Percentiles rank a stretch among this genome's conserved stretches.
phyloP scores from a whole-genome alignment of 2,797 vertebrate genomes.

The Parauchenoglanis punctatus region DNA sequence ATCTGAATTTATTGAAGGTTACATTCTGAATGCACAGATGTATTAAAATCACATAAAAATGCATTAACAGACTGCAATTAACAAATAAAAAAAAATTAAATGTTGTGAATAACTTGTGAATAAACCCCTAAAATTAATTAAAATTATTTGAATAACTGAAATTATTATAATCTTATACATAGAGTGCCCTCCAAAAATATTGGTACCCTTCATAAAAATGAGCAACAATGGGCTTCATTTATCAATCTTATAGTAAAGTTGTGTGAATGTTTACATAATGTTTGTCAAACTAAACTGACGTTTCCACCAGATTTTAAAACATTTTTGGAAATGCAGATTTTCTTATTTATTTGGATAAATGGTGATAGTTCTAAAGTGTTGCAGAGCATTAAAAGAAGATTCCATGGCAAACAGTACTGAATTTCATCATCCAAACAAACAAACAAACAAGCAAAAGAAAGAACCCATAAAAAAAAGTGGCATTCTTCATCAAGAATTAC shows the following conservation, averaged over 20 bases:
- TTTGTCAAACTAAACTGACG: background rate
- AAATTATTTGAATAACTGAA: background rate
- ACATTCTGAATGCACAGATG: background rate
- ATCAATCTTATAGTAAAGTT: background rate
- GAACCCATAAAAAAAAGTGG: too few relatives aligned
- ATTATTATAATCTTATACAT: background rate
- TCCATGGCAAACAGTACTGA: background rate
- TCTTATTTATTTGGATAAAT: too few relatives aligned
- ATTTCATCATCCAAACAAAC: background rate
- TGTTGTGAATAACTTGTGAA: background rate
- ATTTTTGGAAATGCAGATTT: too few relatives aligned
- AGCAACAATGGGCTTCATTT: background rate
- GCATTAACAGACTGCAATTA: background rate
- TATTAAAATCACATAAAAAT: background rate
- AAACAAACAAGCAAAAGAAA: background rate
- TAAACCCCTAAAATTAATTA: background rate
- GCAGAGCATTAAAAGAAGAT: background rate
- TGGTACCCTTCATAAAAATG: background rate
- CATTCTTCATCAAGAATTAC: background rate
- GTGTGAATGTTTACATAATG: too few relatives aligned
- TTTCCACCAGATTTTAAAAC: background rate
- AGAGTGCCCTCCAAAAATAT: background rate
- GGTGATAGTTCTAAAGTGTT: background rate
- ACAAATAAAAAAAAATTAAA: background rate
- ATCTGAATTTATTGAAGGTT: background rate